These are phyloP conservation scores for Ophion ventricosus DNA, from an alignment of 2,888 invertebrate genomes.

Conservation along the genomic window DNA sequence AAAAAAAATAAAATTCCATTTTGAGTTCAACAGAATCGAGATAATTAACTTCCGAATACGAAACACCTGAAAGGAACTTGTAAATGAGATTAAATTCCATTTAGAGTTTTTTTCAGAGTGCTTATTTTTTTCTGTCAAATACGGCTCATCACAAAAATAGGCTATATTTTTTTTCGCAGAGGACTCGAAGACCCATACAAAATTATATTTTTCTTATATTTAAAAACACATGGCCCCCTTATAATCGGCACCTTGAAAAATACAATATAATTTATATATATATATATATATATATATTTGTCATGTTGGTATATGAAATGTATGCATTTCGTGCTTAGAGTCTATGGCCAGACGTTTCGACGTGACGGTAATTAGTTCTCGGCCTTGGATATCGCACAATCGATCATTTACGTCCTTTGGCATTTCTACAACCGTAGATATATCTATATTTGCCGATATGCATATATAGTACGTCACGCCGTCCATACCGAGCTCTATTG, in stretches of 20 bases:
- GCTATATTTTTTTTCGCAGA: no score
- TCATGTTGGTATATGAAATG: background rate
- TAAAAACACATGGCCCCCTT: background rate
- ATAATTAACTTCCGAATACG: no score
- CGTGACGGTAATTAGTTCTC: constrained; percentile 70
- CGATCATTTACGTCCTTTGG: constrained; percentile 67
- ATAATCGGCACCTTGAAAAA: background rate
- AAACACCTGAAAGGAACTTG: no score
- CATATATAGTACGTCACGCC: background rate
- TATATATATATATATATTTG: background rate
- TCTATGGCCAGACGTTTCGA: constrained; percentile 58
- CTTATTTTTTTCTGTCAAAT: no score
- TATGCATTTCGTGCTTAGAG: constrained; percentile 45
- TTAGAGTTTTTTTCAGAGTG: no score
- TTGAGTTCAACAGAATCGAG: no score
- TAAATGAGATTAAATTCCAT: no score
- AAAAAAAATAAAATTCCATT: no score
- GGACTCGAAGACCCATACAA: no score
- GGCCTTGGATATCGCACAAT: constrained; percentile 62
- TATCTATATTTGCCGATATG: background rate
- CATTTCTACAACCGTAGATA: constrained; percentile 43
- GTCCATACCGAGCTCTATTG: constrained; percentile 41
- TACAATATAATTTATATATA: background rate
- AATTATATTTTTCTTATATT: background rate
- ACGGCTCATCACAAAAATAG: no score